Evolutionary conservation across 2,888 invertebrate genomes (phyloP).

Genomic region (Carabus problematicus): DNA sequence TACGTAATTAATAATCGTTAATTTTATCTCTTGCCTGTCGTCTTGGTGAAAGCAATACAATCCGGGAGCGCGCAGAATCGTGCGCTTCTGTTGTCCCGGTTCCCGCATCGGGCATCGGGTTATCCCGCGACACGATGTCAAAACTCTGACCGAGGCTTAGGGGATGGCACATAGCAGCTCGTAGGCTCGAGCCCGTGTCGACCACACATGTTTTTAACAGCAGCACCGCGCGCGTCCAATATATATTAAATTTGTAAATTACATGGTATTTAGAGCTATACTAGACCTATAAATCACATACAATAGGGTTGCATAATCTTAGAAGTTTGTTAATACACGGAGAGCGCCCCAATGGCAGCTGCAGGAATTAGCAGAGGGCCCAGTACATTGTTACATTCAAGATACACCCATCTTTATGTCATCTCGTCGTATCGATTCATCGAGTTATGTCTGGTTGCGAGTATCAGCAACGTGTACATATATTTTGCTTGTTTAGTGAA

Average conservation of each 20-base stretch:
- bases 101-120: too few species aligned
- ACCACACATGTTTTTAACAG: conserved; percentile 55
- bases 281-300: conserved; percentile 71
- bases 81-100: too few species aligned
- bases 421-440: conserved; percentile 33
- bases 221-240: conserved; percentile 61
- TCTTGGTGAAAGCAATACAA: conserved; percentile 7
- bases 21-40: conserved; percentile 31
- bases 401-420: conserved; percentile 40
- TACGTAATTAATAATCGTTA: conserved; percentile 39
- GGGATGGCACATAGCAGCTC: too few species aligned
- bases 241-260: conserved; percentile 79
- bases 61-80: too few species aligned
- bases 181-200: too few species aligned
- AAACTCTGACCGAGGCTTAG: too few species aligned
- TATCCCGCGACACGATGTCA: too few species aligned
- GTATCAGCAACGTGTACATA: too few species aligned
- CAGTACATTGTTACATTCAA: conserved; percentile 26
- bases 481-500: too few species aligned
- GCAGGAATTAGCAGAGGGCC: too few species aligned
- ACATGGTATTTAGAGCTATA: conserved; percentile 78
- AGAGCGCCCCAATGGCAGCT: conserved; percentile 19
- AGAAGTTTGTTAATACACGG: conserved; percentile 57
- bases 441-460: conserved; percentile 9
- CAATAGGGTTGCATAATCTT: conserved; percentile 55